Percentiles rank a stretch among this genome's conserved stretches.
Conservation (phyloP, 2,888 invertebrate genomes). For the Leptopterna dolabrata region DNA sequence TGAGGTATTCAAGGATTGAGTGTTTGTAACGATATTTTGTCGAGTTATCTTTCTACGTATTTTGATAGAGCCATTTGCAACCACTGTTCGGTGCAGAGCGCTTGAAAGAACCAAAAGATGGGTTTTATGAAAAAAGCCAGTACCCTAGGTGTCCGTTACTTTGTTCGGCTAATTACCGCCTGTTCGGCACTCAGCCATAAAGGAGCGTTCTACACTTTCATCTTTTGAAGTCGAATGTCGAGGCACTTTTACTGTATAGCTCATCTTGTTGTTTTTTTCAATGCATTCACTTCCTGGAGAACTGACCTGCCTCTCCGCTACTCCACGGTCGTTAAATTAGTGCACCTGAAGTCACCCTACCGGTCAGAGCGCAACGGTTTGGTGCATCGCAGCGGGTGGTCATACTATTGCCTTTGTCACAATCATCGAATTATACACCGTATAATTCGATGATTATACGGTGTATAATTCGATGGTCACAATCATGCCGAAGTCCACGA, state of each 20-base stretch:
- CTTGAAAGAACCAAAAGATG: no score
- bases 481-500: no score
- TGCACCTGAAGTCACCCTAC: neutral
- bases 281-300: constrained; percentile 24
- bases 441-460: no score
- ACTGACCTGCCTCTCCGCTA: constrained; percentile 33
- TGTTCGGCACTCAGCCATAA: constrained; percentile 25
- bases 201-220: constrained; percentile 14
- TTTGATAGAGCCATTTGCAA: no score
- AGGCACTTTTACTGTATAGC: constrained; percentile 26
- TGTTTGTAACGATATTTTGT: no score
- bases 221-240: constrained; percentile 42
- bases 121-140: neutral
- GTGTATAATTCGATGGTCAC: no score
- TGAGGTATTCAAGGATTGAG: no score
- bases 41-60: no score
- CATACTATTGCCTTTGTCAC: neutral
- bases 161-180: neutral
- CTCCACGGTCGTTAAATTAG: constrained; percentile 16
- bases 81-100: no score
- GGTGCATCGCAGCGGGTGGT: neutral
- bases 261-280: neutral
- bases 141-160: neutral
- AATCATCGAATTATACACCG: no score
- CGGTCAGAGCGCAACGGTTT: constrained; percentile 4